phyloP scores from a whole-genome alignment of 2,797 vertebrate genomes.

The Podarcis lilfordi region DNA sequence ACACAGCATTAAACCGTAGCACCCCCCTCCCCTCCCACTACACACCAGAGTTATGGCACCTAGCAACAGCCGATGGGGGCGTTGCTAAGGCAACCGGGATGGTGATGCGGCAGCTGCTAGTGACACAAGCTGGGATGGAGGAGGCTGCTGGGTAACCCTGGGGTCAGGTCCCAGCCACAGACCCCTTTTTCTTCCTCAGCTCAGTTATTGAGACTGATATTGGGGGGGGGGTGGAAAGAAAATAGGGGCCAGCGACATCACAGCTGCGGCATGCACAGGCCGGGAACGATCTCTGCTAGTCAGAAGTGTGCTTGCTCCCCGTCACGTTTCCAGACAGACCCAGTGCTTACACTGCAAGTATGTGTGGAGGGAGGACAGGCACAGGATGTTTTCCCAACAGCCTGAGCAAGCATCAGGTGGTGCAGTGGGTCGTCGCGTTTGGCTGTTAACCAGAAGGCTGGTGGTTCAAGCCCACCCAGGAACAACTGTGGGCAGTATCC shows the following conservation, averaged over 20 bases:
- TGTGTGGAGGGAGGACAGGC: no score
- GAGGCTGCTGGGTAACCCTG: background rate
- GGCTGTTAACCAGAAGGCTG: no score
- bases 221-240: background rate
- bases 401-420: background rate
- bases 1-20: slow-evolving; percentile 21
- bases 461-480: no score
- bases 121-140: background rate
- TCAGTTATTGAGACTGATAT: background rate
- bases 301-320: background rate
- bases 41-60: background rate
- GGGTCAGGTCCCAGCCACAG: background rate
- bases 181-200: background rate
- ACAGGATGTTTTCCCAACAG: background rate
- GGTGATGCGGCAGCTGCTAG: slow-evolving; percentile 1
- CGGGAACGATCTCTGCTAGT: no score
- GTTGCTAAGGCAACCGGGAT: slow-evolving; percentile 34
- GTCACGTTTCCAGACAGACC: background rate
- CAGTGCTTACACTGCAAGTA: background rate
- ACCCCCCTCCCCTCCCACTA: background rate
- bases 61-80: slow-evolving; percentile 33
- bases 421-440: no score
- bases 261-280: background rate
- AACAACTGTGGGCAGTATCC: no score
- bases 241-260: background rate